Evolutionary conservation across 1,140 invertebrate genomes (phyloP), one percentile per base, ranked within the genome.

Genomic region (Maniola jurtina): DNA sequence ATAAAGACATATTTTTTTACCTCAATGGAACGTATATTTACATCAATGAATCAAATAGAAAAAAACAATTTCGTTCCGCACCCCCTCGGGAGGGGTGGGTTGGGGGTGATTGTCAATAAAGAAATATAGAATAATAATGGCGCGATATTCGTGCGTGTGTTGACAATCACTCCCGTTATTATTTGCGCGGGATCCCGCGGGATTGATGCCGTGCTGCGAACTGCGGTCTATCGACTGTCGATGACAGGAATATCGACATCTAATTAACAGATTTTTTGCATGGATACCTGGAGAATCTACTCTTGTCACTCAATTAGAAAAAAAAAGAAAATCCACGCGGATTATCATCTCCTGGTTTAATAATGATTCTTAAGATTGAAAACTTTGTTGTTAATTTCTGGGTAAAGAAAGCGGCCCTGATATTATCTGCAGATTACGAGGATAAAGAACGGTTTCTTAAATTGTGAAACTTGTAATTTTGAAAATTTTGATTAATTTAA

Each of bases 151-250:
- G 77, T 80, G 78, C 73, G 79, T 80, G 71, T 87, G 83, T 88
- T 88, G 86, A 86, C 86, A 86, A 85, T 88, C 81, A 85, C 86
- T 86, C 75, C 71, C 68, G 75, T 80, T 80, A 85, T 86, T 88
- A 88, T 86, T 88, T 86, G 86, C 68, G 56, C 56, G 81, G 73
- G 66, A 67, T 78, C 81, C 79, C 84, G 69, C 64, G 79, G 76
- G 83, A 73, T 57, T 61, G 68, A 55, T 50, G 34, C 11, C 59
- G 64, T 42, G 61, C 48, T 59, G 34, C 47, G 38, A 25, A 8
- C 57, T 36, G 40, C 10, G n/a, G 5, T 6, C 0, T 50, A 50
- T 60, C 48, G 8, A 42, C 52, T 56, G 33, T 61, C 34, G 64
- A 61, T 56, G 35, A 34, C 14, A 52, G 48, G 15, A 25, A 52